Conservation (phyloP, 2,113 vertebrate species). For the Pteronura brasiliensis region DNA sequence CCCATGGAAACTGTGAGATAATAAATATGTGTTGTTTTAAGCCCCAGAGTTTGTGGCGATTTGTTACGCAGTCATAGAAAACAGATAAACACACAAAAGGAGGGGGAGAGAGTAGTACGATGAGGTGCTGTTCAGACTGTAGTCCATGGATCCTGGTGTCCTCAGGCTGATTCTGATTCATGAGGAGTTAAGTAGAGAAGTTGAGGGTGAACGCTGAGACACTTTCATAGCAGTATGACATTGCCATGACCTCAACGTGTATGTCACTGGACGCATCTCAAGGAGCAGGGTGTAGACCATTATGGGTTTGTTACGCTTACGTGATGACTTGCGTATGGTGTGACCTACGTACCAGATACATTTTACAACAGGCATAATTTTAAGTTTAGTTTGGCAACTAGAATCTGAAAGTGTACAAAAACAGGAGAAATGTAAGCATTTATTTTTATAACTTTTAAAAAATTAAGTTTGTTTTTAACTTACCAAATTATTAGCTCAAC, state of each 20-base stretch:
- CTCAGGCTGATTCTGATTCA: neutral
- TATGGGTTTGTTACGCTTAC: neutral
- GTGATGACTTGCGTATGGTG: neutral
- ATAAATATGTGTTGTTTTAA: neutral
- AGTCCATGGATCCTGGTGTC: neutral
- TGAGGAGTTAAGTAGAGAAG: neutral
- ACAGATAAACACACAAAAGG: neutral
- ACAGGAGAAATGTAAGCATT: too few species aligned
- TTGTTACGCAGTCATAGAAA: neutral
- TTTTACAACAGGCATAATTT: neutral
- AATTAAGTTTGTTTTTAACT: constrained; percentile 16
- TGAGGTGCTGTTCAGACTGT: neutral
- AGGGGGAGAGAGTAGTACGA: neutral
- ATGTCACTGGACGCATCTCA: neutral
- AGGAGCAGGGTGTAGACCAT: neutral
- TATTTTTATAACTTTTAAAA: neutral
- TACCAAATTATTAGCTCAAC: neutral
- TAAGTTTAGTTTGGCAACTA: neutral
- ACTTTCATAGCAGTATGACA: neutral
- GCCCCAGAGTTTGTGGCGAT: neutral
- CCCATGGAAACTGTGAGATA: neutral
- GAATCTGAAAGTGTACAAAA: too few species aligned
- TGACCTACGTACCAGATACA: neutral
- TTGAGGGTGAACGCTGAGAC: neutral
- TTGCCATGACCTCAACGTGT: neutral